These are phyloP conservation scores for Hydropsyche betteni DNA, from an alignment of 2,888 invertebrate genomes.

Conservation along the genomic window DNA sequence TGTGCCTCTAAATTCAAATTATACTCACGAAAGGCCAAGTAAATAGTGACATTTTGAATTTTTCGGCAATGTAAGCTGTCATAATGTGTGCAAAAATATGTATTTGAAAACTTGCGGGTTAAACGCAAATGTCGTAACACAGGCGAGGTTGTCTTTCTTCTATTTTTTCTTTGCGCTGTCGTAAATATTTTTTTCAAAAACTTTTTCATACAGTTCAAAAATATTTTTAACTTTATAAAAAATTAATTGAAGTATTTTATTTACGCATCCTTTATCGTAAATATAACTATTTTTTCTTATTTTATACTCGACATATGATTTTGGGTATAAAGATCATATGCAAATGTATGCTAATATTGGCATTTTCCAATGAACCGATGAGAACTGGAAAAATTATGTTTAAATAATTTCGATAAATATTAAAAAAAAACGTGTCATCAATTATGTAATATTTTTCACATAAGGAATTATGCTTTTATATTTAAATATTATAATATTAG, in stretches of 20 bases:
- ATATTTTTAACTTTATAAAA: not conserved
- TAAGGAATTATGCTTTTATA: no score
- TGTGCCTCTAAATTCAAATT: not conserved
- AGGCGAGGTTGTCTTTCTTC: slow-evolving; percentile 9
- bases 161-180: not conserved
- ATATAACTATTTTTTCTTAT: not conserved
- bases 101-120: slow-evolving; percentile 5
- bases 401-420: not conserved
- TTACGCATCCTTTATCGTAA: slow-evolving; percentile 14
- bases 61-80: slow-evolving; percentile 1
- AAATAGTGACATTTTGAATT: slow-evolving; percentile 19
- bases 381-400: not conserved
- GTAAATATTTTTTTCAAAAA: not conserved
- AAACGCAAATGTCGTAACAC: slow-evolving; percentile 9
- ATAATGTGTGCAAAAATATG: slow-evolving; percentile 16
- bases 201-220: not conserved
- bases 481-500: no score
- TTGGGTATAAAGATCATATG: slow-evolving; percentile 25
- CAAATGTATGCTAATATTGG: slow-evolving; percentile 24
- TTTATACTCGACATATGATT: not conserved
- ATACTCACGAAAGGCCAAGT: slow-evolving; percentile 7
- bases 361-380: slow-evolving; percentile 2
- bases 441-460: slow-evolving; percentile 7
- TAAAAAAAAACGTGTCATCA: slow-evolving; percentile 20
- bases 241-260: not conserved